A percentile compares a stretch with the other conserved stretches of the same genome.
Evolutionary conservation across 2,888 invertebrate species (phyloP).

Genomic region (Phrixothrix hirtus): DNA sequence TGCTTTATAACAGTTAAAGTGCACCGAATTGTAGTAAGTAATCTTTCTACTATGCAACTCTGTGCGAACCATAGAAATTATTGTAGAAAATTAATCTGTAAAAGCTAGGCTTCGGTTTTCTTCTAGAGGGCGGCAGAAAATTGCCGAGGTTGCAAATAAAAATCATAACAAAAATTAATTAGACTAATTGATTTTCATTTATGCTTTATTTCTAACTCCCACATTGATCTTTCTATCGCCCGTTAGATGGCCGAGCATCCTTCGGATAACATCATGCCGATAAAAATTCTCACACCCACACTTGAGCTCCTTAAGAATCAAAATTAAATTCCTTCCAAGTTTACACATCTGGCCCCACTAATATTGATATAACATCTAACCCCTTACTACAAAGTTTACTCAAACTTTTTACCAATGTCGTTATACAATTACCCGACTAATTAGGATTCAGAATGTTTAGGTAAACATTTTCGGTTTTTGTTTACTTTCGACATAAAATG

Average conservation of each 20-base stretch:
- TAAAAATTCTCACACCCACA: conserved; percentile 18
- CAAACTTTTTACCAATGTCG: conserved; percentile 10
- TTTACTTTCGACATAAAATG: not conserved
- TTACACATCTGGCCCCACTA: conserved; percentile 36
- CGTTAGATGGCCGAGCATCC: conserved; percentile 35
- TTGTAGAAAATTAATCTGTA: too few species aligned
- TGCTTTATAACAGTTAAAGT: conserved; percentile 1
- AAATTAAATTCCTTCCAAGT: conserved; percentile 19
- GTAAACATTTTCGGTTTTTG: conserved; percentile 2
- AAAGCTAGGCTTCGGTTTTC: too few species aligned
- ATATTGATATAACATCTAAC: conserved; percentile 36
- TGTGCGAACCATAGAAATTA: too few species aligned
- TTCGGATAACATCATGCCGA: not conserved
- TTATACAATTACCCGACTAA: conserved; percentile 29
- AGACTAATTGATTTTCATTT: too few species aligned
- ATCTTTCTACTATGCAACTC: too few species aligned
- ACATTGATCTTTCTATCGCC: conserved; percentile 27
- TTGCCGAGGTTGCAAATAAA: too few species aligned
- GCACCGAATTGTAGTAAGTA: too few species aligned
- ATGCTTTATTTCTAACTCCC: too few species aligned
- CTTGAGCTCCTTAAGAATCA: conserved; percentile 13
- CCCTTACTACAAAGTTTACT: conserved; percentile 9
- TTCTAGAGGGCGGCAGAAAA: too few species aligned
- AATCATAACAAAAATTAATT: too few species aligned
- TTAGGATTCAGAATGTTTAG: conserved; percentile 23